Base-by-base conservation (phyloP, 2,113 vertebrate species). In the Chionis minor region DNA sequence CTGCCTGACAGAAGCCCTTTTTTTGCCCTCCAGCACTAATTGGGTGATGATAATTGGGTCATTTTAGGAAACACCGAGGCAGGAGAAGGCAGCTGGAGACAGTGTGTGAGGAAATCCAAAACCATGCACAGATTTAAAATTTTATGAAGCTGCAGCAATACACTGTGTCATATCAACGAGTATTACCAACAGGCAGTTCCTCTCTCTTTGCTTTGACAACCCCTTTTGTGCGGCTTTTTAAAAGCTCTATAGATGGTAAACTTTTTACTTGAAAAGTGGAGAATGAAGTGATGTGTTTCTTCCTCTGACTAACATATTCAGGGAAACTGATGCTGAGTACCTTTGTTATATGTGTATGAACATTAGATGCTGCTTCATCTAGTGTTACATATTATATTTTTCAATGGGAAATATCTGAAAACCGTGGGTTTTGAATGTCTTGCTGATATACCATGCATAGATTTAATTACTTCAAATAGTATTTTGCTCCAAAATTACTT, bases 11-110 rank as follows among this genome's bases (percentile, higher is more conserved):
- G n/a, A 77, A 96, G 77, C 83, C 92, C 90, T 90, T 92, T 93
- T 65, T 62, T 85, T 83, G 95, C 92, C 88, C 82, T 95, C 88
- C 67, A 93, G 83, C 96, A 95, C 71, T 98, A 96, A 97, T 92
- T 95, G 96, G 90, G 85, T 97, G 96, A 95, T 98, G 91, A 97
- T 98, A 97, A 97, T 97, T 97, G 92, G 92, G 94, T 94, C 42
- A 24, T 96, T 97, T 96, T 95, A 90, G 95, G 94, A 94, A 95
- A 97, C 92, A 95, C 66, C 78, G 97, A 92, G 95, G 89, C 38
- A 94, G 95, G 82, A 97, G 96, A 92, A 97, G 80, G 96, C 98
- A 98, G 96, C 98, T 98, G 98, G 96, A 98, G 96, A 74, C 84
- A 81, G 79, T 30, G 88, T 80, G 33, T 93, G 95, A 91, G 84